Evolutionary conservation across 2,797 vertebrate species (phyloP), one percentile per base, ranked within the genome.

Genomic region (Fistularia tabacaria): DNA sequence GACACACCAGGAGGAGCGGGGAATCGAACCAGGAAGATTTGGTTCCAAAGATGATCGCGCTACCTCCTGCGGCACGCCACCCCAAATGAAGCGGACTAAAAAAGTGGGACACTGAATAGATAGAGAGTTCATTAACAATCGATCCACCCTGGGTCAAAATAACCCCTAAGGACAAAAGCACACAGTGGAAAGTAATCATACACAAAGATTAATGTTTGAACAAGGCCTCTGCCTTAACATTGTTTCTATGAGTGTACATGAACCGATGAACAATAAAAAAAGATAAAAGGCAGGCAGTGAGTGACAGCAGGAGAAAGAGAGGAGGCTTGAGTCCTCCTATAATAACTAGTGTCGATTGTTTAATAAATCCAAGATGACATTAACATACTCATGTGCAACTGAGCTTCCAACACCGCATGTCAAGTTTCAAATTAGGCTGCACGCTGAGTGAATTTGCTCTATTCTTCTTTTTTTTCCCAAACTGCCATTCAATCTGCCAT

Each of bases 331-430:
- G 83, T 79, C 78, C 64, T 58, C 69, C 67, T 77, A 62, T 81
- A 85, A 83, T 84, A 71, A 85, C 74, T 67, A 73, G 80, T 72
- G 71, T 69, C 68, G 82, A 84, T 87, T 80, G 82, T 81, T 84
- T 75, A 74, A 83, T 83, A 83, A 82, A 80, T 72, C 83, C 64
- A 39, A 68, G 76, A 82, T 79, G 68, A 82, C 71, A 81, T 67
- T 60, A 72, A 71, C 73, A 71, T 53, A 69, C 82, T 81, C 82
- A 25, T 25, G 25, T 25, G 25, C 82, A 71, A 83, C 81, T 67
- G 69, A 73, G 72, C 67, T 77, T 63, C 68, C 66, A 70, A 74
- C 67, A 51, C 70, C 76, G 79, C 76, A 74, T 74, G 75, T 58
- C 78, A 84, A 71, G 76, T 84, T 82, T 78, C 80, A 80, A 81